phyloP scores from a whole-genome alignment of 2,113 vertebrate genomes.

The Carassius gibelio region DNA sequence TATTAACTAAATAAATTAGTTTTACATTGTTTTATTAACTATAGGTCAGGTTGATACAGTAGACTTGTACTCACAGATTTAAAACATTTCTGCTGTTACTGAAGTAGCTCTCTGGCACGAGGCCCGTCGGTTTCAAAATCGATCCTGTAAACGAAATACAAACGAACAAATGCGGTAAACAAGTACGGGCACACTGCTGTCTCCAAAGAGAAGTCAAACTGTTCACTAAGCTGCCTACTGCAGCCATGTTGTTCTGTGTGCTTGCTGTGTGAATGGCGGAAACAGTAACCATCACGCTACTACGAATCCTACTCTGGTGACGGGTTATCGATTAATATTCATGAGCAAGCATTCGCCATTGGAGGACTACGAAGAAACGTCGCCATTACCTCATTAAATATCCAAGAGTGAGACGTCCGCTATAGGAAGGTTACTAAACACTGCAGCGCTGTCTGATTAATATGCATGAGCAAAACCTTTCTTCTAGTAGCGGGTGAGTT shows the following conservation, averaged over 20 bases:
- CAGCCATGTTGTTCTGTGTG: conserved; percentile 66
- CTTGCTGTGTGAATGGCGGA: conserved; percentile 15
- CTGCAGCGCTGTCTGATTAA: background rate
- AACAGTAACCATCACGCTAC: background rate
- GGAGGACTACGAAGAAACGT: background rate
- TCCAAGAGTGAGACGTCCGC: background rate
- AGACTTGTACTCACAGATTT: conserved; percentile 83
- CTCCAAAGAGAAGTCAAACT: conserved; percentile 65
- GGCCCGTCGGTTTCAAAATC: conserved; percentile 75
- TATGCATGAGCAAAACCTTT: background rate
- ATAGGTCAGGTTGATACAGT: background rate
- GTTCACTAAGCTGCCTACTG: conserved; percentile 63
- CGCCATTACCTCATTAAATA: background rate
- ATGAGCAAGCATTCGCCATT: conserved; percentile 5
- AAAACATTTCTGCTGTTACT: conserved; percentile 84
- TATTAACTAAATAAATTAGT: background rate
- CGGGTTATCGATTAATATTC: background rate
- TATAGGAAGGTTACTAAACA: background rate
- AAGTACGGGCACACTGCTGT: conserved; percentile 53
- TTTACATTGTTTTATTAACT: background rate
- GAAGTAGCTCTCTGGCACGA: conserved; percentile 82
- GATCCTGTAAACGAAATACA: conserved; percentile 77
- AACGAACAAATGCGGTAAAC: conserved; percentile 75
- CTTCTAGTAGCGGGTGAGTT: background rate
- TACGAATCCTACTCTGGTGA: background rate